Base-by-base conservation (phyloP, 2,797 vertebrate genomes). In the Diplodus sargus region DNA sequence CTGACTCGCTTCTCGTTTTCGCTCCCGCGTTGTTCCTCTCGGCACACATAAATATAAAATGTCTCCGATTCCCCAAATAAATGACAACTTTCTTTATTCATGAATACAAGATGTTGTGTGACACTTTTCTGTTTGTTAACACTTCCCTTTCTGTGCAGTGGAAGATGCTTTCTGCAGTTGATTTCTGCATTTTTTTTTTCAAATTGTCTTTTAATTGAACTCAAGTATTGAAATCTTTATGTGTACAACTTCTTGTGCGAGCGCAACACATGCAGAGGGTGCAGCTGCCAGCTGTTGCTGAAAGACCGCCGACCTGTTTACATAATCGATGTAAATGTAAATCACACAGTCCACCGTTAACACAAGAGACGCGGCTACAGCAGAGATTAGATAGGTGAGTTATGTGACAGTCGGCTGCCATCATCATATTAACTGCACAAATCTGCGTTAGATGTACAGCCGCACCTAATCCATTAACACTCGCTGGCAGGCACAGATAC, bases 281-380 rank as follows among this genome's bases (percentile, higher is more conserved):
- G 0, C 79, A 65, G 51, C 48, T 71, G 76, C 61, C 75, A 75
- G 63, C 63, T 84, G 85, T 64, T 77, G 25, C 74, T 70, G 3
- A 75, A 64, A 61, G 34, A 45, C 13, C 56, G 34, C 23, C 4
- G 16, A 70, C 72, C 77, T 86, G 73, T 82, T 84, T 80, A 72
- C 43, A 74, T 88, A 78, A 80, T 81, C 34, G 75, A 76, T 71
- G 18, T 17, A 75, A 82, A 77, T 71, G 18, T 17, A 75, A 82
- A 77, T 79, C 39, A 58, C 30, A 57, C 14, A 49, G n/a, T 74
- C 70, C 45, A 60, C 34, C 22, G 25, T 85, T 74, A 80, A 80
- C 60, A 59, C 52, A 39, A 56, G 64, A 63, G 74, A 48, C 43
- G 56, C 34, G 47, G 12, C 56, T 47, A 43, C 7, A 23, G 28